Base-by-base conservation (phyloP, 2,888 invertebrate genomes). In the Sphinx pinastri region DNA sequence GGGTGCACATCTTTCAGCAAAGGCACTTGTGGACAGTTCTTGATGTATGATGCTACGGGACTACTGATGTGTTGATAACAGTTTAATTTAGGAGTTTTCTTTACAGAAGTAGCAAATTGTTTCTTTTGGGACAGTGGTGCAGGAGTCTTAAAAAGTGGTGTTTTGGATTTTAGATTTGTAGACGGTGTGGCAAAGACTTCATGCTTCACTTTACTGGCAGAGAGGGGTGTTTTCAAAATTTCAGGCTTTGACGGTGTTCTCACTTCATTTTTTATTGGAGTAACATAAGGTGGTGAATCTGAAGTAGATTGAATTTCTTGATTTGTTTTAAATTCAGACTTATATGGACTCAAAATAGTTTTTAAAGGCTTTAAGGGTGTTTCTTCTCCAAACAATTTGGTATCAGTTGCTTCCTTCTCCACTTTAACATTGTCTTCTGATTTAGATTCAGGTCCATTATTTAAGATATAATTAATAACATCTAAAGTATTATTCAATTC, bases 21-120 rank as follows among this genome's bases (percentile, higher is more conserved):
- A 70, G 90, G 88, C 38, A 80, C 84, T 76, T 86, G 84, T 5
- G 91, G 89, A 52, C 84, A 78, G 51, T 88, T 85, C 51, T 88
- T 89, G 10, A 93, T 92, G 63, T 92, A 93, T 68, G 86, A 83
- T 57, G 91, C 91, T 52, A 93, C 84, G 60, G 93, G 93, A 79
- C 93, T 93, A 45, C 79, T 76, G 52, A 92, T 87, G 71, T 92
- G 86, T 71, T 88, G 81, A 75, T 86, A 92, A 51, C 76, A 76
- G 75, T 84, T 84, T 63, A 73, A 74, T 78, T 78, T 85, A 47
- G 85, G 83, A 16, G 85, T 86, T 77, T 81, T 87, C 72, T 82
- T 87, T 11, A 80, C 55, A 68, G 84, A 78, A 49, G 80, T 77
- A 38, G 73, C 73, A 45, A 74, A 74, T n/a, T 77, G 72, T 72